Conservation (phyloP, 2,888 invertebrate genomes). For the Drosophila mercatorum region DNA sequence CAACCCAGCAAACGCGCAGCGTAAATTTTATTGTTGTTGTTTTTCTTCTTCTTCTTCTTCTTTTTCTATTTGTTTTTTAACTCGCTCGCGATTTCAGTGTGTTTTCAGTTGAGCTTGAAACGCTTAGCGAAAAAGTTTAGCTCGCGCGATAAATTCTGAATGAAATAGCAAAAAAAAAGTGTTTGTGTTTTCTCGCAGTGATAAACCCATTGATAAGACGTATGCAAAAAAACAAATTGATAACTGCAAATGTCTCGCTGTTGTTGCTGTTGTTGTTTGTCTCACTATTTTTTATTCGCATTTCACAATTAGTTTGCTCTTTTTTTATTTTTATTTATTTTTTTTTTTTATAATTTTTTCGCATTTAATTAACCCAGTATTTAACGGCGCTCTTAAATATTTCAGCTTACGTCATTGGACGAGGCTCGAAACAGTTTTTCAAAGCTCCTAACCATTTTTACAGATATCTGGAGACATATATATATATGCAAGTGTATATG, state of each 20-base stretch:
- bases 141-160: slow-evolving; percentile 27
- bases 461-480: slow-evolving; percentile 23
- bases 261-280: neutral
- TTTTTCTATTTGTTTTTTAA: slow-evolving; percentile 2
- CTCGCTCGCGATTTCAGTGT: slow-evolving; percentile 33
- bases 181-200: slow-evolving; percentile 10
- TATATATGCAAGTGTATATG: neutral
- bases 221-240: slow-evolving; percentile 8
- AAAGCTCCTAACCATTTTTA: slow-evolving; percentile 24
- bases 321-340: neutral
- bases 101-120: slow-evolving; percentile 67
- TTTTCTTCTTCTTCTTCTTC: neutral
- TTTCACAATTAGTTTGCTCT: neutral
- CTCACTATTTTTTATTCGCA: neutral
- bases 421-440: slow-evolving; percentile 10
- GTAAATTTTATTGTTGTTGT: neutral
- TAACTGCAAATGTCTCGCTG: neutral
- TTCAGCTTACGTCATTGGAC: slow-evolving; percentile 41
- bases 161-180: slow-evolving; percentile 3
- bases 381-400: slow-evolving; percentile 2
- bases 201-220: slow-evolving; percentile 42
- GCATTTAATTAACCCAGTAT: slow-evolving; percentile 26
- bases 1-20: slow-evolving; percentile 32
- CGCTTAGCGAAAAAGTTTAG: slow-evolving; percentile 60
- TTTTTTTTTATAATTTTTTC: neutral